Base-by-base conservation (phyloP, 2,113 vertebrate genomes). In the Nothobranchius furzeri region DNA sequence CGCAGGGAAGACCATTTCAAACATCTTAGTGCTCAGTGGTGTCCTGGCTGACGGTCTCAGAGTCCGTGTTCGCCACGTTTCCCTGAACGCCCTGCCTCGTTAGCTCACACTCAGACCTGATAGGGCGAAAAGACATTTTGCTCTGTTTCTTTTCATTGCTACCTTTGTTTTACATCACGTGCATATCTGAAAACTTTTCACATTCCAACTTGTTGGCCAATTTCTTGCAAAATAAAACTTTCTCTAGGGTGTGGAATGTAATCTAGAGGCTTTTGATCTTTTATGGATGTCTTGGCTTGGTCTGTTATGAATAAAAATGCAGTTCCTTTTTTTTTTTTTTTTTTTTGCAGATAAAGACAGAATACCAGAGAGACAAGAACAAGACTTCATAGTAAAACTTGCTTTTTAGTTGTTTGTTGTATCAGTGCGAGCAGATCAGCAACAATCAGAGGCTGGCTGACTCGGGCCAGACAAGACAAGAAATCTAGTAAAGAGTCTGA, bases 1-100 rank as follows among this genome's bases (percentile, higher is more conserved):
- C 80, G 40, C 55, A 60, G 79, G 75, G 80, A 83, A 82, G 78
- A 89, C 78, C 82, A 76, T 87, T 88, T 88, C 74, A 84, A 86
- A 85, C 83, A 80, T 86, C 87, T 85, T 82, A 83, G 81, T 55
- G 79, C 89, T 79, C 88, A 47, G 79, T 64, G 82, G 85, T 79
- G 73, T 88, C 70, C 81, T 82, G 82, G 78, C 76, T 76, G 75
- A 79, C 75, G 61, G 69, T 76, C 64, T 78, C 65, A 25, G 59
- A 65, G 78, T 82, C 84, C 76, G 52, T 75, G 75, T 79, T 85
- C 66, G 73, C 63, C 73, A 68, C 67, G 67, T 81, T 76, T 72
- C 70, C 71, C 70, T 67, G 75, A n/a, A 63, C 42, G 82, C 71
- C 75, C 59, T 71, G 83, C 85, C 86, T 91, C 82, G 88, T 92